These are phyloP conservation scores for Saguinus imperator DNA, from an alignment of 2,113 vertebrate species.

Conservation along the genomic window DNA sequence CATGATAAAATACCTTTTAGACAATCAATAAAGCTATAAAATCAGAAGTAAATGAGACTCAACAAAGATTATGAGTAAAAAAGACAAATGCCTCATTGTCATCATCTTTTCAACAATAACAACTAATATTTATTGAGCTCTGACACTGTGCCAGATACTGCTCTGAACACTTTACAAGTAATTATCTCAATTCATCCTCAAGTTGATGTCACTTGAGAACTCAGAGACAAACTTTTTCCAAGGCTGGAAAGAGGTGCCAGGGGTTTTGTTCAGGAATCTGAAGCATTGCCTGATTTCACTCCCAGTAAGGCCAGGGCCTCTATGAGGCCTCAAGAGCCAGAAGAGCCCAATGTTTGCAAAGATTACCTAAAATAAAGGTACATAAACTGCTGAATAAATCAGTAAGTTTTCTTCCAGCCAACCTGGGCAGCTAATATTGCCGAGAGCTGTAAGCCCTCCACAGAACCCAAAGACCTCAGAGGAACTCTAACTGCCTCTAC, in stretches of 20 bases:
- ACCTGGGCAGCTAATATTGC: neutral
- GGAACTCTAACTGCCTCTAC: neutral
- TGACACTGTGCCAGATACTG: neutral
- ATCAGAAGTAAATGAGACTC: slow-evolving; percentile 31
- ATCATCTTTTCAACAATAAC: neutral
- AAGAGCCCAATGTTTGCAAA: neutral
- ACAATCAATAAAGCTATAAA: slow-evolving; percentile 9
- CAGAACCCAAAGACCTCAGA: neutral
- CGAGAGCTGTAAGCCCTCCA: neutral
- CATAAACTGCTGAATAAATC: neutral
- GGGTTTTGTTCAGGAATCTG: neutral
- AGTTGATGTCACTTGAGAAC: neutral
- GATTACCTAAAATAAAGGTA: neutral
- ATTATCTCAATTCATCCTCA: neutral
- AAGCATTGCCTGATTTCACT: neutral
- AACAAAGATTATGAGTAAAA: neutral
- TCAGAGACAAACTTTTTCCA: neutral
- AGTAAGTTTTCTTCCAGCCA: neutral
- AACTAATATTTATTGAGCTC: slow-evolving; percentile 20
- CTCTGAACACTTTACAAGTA: neutral
- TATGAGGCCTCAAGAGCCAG: too few relatives aligned
- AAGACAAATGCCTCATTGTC: neutral
- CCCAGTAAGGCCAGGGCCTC: neutral
- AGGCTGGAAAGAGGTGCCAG: neutral
- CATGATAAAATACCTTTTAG: neutral